Conservation (phyloP, 2,113 vertebrate genomes). For the Pluvialis apricaria region DNA sequence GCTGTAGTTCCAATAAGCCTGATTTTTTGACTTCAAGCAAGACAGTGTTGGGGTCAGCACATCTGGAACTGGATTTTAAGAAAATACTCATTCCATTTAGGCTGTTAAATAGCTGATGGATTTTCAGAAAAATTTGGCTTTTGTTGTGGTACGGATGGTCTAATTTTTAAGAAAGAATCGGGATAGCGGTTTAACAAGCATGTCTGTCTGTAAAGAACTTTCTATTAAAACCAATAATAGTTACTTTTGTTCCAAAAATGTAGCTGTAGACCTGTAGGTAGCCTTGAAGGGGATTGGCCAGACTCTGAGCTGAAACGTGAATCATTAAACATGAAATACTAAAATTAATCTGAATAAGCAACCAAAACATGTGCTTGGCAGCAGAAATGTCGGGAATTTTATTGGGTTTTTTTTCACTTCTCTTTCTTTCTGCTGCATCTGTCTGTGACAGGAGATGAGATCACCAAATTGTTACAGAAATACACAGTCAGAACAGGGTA, state of each 20-base stretch:
- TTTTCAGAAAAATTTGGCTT: neutral
- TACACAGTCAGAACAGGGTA: neutral
- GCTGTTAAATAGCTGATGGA: neutral
- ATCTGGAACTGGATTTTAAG: neutral
- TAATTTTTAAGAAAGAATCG: neutral
- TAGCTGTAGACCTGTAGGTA: neutral
- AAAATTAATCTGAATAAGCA: neutral
- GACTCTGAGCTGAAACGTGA: neutral
- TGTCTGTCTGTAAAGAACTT: neutral
- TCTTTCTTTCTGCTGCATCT: neutral
- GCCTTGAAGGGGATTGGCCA: neutral
- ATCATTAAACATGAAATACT: constrained; percentile 1
- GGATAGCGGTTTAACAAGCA: neutral
- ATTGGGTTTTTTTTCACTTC: neutral
- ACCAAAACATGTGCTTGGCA: neutral
- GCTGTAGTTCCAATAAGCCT: neutral
- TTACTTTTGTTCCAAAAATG: neutral
- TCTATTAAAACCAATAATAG: neutral
- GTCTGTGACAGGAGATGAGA: neutral
- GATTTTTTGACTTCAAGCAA: neutral
- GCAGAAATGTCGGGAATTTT: neutral
- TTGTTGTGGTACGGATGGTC: neutral
- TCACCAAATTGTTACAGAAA: neutral
- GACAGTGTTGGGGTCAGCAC: neutral
- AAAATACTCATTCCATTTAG: neutral